Conservation (phyloP, 2,888 invertebrate genomes). For the Archaeoteleia sp. region DNA sequence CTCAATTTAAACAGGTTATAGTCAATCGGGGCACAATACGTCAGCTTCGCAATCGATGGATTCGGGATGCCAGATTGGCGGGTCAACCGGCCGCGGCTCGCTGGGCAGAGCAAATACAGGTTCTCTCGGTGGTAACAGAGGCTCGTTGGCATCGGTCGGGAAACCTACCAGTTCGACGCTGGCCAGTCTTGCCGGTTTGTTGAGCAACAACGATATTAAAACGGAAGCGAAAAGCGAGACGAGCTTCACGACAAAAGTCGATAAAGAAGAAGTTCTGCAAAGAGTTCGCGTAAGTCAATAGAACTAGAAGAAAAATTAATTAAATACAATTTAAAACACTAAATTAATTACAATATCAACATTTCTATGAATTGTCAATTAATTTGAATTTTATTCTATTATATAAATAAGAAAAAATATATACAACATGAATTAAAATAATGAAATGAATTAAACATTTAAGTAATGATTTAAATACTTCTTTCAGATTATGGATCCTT, state of each 20-base stretch:
- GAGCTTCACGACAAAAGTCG: conserved; percentile 68
- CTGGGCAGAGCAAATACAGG: conserved; percentile 70
- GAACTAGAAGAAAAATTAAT: background rate
- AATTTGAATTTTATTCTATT: no score
- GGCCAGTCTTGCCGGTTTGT: conserved; percentile 88
- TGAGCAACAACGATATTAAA: conserved; percentile 78
- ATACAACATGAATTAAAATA: background rate
- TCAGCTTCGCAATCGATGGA: conserved; percentile 79
- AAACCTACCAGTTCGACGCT: conserved; percentile 92
- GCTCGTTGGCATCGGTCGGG: conserved; percentile 88
- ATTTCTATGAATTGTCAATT: no score
- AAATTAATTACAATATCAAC: background rate
- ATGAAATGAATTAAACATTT: background rate
- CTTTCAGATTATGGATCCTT: conserved; percentile 79
- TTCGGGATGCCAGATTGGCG: conserved; percentile 76
- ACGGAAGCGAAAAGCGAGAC: conserved; percentile 73
- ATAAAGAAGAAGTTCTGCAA: conserved; percentile 76
- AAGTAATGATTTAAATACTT: conserved; percentile 13
- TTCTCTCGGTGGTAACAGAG: conserved; percentile 83
- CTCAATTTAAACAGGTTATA: conserved; percentile 65
- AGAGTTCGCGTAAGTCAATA: conserved; percentile 77
- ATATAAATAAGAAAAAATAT: background rate
- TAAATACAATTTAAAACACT: background rate
- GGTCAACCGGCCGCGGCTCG: conserved; percentile 79
- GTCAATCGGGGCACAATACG: conserved; percentile 76